A percentile compares a stretch with the other conserved stretches of the same genome.
phyloP scores from a whole-genome alignment of 2,888 invertebrate genomes.

The Vannuccia rotundouncinata region DNA sequence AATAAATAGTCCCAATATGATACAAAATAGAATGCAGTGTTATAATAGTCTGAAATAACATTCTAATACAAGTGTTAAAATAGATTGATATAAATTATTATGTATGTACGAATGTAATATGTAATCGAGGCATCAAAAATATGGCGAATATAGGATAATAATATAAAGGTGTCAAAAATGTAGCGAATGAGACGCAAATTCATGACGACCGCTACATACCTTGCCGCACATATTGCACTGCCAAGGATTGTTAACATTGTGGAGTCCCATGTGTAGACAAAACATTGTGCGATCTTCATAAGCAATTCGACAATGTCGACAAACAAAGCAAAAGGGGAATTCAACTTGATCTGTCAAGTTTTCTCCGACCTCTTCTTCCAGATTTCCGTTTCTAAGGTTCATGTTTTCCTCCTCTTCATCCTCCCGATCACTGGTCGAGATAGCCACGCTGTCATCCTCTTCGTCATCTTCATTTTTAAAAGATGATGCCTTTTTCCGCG shows the following conservation, averaged over 20 bases:
- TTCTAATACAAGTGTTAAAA: too few species aligned
- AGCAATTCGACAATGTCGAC: conserved; percentile 82
- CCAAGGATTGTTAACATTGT: conserved; percentile 91
- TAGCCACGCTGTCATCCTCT: conserved; percentile 24
- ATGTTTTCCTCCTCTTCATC: background rate
- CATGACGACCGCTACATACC: conserved; percentile 85
- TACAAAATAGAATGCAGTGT: too few species aligned
- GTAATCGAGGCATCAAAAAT: too few species aligned
- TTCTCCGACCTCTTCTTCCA: conserved; percentile 1
- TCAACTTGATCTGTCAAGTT: background rate
- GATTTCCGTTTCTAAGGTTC: conserved; percentile 2
- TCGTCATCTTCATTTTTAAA: conserved; percentile 9
- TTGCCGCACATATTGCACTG: conserved; percentile 96
- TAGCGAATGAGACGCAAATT: conserved; percentile 67
- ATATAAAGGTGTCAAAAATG: conserved; percentile 39
- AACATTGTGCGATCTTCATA: conserved; percentile 92
- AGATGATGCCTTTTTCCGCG: background rate
- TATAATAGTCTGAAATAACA: too few species aligned
- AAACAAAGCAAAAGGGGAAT: conserved; percentile 52
- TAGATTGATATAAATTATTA: too few species aligned
- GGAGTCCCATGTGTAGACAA: conserved; percentile 93
- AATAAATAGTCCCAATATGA: too few species aligned
- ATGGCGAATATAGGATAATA: too few species aligned
- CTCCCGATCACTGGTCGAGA: conserved; percentile 30
- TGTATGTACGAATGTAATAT: too few species aligned